A percentile compares a stretch with the other conserved stretches of the same genome.
Evolutionary conservation across 2,113 vertebrate species (phyloP).

Genomic region (Xenopus borealis): DNA sequence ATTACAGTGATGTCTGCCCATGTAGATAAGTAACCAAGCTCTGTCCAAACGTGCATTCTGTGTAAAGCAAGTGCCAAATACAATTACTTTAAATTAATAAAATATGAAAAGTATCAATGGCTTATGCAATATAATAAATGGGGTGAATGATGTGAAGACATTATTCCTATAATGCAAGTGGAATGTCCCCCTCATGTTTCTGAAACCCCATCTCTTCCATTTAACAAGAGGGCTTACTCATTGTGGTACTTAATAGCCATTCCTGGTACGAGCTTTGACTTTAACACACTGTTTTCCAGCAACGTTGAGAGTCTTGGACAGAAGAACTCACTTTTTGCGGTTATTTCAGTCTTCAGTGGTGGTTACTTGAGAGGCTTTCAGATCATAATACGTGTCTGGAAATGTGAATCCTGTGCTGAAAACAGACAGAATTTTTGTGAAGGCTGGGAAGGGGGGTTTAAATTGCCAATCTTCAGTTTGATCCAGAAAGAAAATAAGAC

Average conservation of each 20-base stretch:
- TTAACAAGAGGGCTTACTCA: constrained; percentile 35
- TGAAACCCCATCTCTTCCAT: not conserved
- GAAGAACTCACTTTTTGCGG: not conserved
- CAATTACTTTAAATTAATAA: no score
- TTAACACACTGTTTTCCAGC: constrained; percentile 31
- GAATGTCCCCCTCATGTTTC: no score
- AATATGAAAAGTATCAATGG: no score
- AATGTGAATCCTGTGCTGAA: constrained; percentile 22
- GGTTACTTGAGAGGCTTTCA: constrained; percentile 31
- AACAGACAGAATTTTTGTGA: constrained; percentile 3
- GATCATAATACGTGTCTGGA: constrained; percentile 40
- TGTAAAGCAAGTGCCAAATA: no score
- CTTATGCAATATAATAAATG: no score
- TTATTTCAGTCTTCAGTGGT: constrained; percentile 26
- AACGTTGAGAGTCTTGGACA: constrained; percentile 20
- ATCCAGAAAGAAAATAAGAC: not conserved
- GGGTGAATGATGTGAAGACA: not conserved
- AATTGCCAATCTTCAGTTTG: constrained; percentile 4
- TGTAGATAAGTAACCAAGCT: no score
- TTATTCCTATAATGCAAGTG: not conserved
- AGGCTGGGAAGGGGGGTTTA: no score
- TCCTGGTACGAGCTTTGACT: constrained; percentile 5
- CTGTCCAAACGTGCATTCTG: no score
- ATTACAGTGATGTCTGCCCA: no score
- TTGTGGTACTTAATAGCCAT: constrained; percentile 29